These are phyloP conservation scores for Oscheius sp. DNA, from an alignment of 1,140 invertebrate genomes.

Conservation along the genomic window DNA sequence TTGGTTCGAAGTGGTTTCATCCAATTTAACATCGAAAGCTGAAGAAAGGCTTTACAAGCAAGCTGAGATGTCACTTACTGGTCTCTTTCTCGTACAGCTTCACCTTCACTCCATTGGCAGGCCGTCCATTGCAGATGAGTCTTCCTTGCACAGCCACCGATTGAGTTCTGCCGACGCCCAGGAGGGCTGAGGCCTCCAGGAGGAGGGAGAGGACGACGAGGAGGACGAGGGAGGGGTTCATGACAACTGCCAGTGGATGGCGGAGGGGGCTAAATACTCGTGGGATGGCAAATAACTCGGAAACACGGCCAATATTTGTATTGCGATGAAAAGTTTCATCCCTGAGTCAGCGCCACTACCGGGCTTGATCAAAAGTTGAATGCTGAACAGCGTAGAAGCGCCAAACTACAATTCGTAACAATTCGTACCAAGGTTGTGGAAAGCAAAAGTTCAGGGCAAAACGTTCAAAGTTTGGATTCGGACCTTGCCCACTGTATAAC, in stretches of 20 bases:
- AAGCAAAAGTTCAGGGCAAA: too few species aligned
- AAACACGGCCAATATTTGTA: slow-evolving; percentile 7
- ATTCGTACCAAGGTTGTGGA: too few species aligned
- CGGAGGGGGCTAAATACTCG: not conserved
- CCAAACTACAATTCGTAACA: too few species aligned
- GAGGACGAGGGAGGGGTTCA: not conserved
- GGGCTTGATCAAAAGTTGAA: too few species aligned
- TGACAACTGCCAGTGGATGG: not conserved
- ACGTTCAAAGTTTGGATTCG: too few species aligned
- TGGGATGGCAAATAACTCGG: not conserved
- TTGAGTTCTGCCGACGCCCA: slow-evolving; percentile 36
- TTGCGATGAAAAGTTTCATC: not conserved
- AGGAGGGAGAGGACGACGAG: slow-evolving; percentile 18
- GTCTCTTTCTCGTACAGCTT: slow-evolving; percentile 55
- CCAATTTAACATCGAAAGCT: slow-evolving; percentile 56
- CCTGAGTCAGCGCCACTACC: too few species aligned
- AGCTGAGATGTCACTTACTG: slow-evolving; percentile 17
- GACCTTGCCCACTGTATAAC: too few species aligned
- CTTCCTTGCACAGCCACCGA: slow-evolving; percentile 49
- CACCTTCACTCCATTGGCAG: slow-evolving; percentile 47
- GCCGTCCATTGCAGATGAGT: slow-evolving; percentile 51
- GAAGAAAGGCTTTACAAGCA: not conserved
- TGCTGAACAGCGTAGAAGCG: too few species aligned
- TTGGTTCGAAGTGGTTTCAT: slow-evolving; percentile 47
- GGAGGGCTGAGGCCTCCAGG: slow-evolving; percentile 12